phyloP scores from a whole-genome alignment of 2,113 vertebrate species.

The Chaetodon auriga region DNA sequence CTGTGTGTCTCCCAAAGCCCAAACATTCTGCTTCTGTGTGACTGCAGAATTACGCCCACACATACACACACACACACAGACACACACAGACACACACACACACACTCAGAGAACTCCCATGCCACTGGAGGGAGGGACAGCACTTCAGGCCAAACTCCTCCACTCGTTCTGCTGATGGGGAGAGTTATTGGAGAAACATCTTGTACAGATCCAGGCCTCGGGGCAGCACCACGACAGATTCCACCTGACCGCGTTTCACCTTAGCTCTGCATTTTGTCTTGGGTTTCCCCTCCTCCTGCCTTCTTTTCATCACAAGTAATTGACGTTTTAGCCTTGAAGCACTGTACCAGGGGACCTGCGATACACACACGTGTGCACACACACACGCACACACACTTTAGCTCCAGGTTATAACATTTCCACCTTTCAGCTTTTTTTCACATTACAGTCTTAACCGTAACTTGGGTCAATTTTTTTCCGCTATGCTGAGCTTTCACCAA shows the following conservation, averaged over 20 bases:
- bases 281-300: constrained; percentile 1
- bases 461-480: constrained; percentile 37
- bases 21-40: not conserved
- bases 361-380: constrained; percentile 16
- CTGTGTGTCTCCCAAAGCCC: not conserved
- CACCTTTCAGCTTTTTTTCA: constrained; percentile 41
- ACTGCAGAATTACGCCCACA: constrained; percentile 4
- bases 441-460: constrained; percentile 29
- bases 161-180: constrained; percentile 52
- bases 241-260: constrained; percentile 61
- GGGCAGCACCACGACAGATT: constrained; percentile 29
- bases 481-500: constrained; percentile 61
- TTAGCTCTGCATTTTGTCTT: constrained; percentile 65
- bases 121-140: not conserved
- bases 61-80: not conserved
- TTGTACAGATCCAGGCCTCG: constrained; percentile 51
- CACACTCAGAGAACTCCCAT: constrained; percentile 18
- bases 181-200: constrained; percentile 59
- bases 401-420: constrained; percentile 48
- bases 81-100: not conserved
- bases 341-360: constrained; percentile 36
- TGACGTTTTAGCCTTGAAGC: constrained; percentile 65
- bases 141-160: constrained; percentile 44
- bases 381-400: constrained; percentile 37
- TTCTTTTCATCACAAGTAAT: constrained; percentile 65